Evolutionary conservation across 2,113 vertebrate genomes (phyloP).

Genomic region (Madoqua kirkii): DNA sequence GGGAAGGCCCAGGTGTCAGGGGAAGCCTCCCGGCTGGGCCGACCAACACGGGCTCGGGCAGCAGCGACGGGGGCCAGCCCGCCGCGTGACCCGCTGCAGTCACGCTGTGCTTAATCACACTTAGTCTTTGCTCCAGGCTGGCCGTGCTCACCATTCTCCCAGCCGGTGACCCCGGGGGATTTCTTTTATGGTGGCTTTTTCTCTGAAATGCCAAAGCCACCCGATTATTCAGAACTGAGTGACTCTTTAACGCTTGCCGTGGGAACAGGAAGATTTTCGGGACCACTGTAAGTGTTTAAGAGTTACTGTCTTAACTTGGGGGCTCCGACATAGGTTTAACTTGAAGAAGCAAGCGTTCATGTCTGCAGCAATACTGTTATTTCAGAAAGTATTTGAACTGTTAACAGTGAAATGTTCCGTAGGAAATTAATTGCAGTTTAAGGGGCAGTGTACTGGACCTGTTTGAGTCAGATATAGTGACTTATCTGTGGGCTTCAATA

Average conservation of each 20-base stretch:
- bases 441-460: not conserved
- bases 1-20: not conserved
- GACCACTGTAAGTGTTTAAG: constrained; percentile 71
- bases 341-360: not conserved
- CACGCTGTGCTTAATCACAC: constrained; percentile 52
- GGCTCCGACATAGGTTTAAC: not conserved
- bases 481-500: not conserved
- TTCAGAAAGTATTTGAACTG: not conserved
- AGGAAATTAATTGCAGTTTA: not conserved
- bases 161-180: constrained; percentile 21
- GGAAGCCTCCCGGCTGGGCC: not conserved
- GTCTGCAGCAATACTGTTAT: not conserved
- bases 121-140: constrained; percentile 19
- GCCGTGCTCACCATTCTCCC: not conserved
- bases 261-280: constrained; percentile 69
- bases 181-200: constrained; percentile 46
- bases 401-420: not conserved
- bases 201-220: constrained; percentile 68
- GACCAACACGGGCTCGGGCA: not conserved
- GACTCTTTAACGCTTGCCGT: constrained; percentile 67
- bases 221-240: constrained; percentile 63
- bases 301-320: constrained; percentile 51
- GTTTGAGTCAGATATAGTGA: not conserved
- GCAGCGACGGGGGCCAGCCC: not conserved
- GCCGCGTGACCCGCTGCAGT: constrained; percentile 42